Evolutionary conservation across 1,140 invertebrate genomes (phyloP), one percentile per base, ranked within the genome.

Genomic region (Cataglyphis hispanica): DNA sequence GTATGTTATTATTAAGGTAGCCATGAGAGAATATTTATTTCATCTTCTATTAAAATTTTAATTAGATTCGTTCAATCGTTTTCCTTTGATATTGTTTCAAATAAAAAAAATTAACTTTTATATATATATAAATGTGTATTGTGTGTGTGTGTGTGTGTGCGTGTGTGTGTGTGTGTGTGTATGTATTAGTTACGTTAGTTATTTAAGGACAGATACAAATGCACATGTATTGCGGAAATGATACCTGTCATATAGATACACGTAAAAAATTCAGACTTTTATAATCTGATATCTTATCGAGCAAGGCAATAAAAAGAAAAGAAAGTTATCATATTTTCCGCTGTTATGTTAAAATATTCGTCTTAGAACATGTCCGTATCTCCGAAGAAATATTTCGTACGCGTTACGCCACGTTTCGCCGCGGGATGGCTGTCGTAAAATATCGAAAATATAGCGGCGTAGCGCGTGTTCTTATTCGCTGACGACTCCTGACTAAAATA

Each of bases 311-410:
- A 27, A 64, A 64, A 53, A 46, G 25, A 64, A 19, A 78, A 34
- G 31, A 22, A 46, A 6, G 27, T 58, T 46, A 13, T 67, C 63
- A 58, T 16, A 50, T 58, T 37, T 22, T n/a, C n/a, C 40, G 19
- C 58, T n/a, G n/a, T 53, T 67, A 80, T 25, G 16, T 58, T 70
- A 46, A 70, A n/a, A 58, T 80, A 56, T 58, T 70, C 27, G 27
- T 63, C 6, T 27, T 31, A 11, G 50, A 37, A 70, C 10, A 53
- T n/a, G 22, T 34, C 16, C 22, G 11, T 43, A 81, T 56, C 31
- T 70, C 13, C 13, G 34, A 8, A 58, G 2, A 70, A 58, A 58
- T 77, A 56, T 56, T 69, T 43, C 16, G 25, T 40, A 43, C 10
- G 7, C 25, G 16, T 4, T n/a, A 16, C 25, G 1, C 46, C 31